Conservation (phyloP, 2,797 vertebrate genomes). For the Meda fulgida region DNA sequence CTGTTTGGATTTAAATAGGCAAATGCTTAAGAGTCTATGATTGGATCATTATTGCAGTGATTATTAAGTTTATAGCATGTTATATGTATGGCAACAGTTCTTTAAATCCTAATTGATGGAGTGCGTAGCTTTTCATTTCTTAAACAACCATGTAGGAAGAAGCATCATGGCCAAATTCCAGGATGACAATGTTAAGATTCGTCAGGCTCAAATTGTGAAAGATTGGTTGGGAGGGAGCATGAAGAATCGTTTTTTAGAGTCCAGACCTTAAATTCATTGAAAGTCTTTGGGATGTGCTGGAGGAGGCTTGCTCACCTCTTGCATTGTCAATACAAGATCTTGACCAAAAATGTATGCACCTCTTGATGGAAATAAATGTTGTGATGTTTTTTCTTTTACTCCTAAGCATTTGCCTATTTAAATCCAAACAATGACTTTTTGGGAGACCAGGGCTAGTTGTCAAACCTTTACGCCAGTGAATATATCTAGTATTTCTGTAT, state of each 20-base stretch:
- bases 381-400: too few relatives aligned
- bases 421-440: too few relatives aligned
- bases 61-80: background rate
- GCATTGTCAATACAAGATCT: too few relatives aligned
- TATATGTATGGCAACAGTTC: background rate
- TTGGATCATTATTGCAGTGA: too few relatives aligned
- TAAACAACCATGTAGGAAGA: background rate
- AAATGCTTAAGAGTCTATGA: too few relatives aligned
- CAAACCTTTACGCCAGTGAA: background rate
- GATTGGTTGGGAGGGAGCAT: background rate
- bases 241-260: too few relatives aligned
- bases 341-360: too few relatives aligned
- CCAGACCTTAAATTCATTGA: too few relatives aligned
- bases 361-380: too few relatives aligned
- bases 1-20: background rate
- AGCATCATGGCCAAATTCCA: background rate
- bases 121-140: background rate
- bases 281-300: too few relatives aligned
- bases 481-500: background rate
- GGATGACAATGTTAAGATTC: background rate
- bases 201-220: background rate
- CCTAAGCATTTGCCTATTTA: too few relatives aligned
- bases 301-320: too few relatives aligned
- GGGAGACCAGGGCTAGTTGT: background rate
- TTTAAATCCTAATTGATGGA: background rate